These are phyloP conservation scores for Neotoma lepida DNA, from an alignment of 2,113 vertebrate genomes.

Conservation along the genomic window DNA sequence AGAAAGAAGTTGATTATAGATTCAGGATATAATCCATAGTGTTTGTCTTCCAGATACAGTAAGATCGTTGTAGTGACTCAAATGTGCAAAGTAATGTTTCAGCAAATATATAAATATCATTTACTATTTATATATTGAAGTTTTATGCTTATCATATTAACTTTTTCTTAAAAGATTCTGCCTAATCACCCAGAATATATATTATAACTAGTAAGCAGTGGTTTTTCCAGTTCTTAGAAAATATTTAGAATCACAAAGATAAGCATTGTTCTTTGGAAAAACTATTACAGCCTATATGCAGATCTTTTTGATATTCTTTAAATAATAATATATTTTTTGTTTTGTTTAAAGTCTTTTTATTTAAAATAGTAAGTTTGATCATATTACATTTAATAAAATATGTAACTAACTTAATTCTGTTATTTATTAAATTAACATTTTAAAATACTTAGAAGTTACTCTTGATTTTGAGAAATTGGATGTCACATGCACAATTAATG, in stretches of 20 bases:
- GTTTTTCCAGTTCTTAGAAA: neutral
- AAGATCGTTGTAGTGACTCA: neutral
- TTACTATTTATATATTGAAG: neutral
- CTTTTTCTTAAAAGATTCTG: neutral
- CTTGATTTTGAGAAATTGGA: neutral
- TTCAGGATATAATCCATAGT: neutral
- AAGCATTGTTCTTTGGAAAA: neutral
- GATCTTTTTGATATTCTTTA: conserved; percentile 1
- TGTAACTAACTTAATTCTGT: neutral
- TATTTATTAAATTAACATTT: conserved; percentile 1
- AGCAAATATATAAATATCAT: neutral
- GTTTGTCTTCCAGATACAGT: neutral
- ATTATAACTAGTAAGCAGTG: neutral
- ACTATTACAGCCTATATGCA: neutral
- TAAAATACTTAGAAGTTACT: neutral
- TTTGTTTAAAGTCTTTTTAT: neutral
- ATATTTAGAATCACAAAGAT: neutral
- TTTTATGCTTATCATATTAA: neutral
- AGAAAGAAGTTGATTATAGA: neutral
- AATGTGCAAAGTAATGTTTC: neutral
- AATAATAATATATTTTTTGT: neutral
- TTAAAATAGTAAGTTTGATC: neutral
- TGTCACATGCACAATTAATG: neutral
- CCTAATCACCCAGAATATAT: neutral
- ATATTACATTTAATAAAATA: conserved; percentile 9